A percentile compares a stretch with the other conserved stretches of the same genome.
These are phyloP conservation scores for Pantelozetes paolii DNA, from an alignment of 2,888 invertebrate genomes.

Conservation along the genomic window DNA sequence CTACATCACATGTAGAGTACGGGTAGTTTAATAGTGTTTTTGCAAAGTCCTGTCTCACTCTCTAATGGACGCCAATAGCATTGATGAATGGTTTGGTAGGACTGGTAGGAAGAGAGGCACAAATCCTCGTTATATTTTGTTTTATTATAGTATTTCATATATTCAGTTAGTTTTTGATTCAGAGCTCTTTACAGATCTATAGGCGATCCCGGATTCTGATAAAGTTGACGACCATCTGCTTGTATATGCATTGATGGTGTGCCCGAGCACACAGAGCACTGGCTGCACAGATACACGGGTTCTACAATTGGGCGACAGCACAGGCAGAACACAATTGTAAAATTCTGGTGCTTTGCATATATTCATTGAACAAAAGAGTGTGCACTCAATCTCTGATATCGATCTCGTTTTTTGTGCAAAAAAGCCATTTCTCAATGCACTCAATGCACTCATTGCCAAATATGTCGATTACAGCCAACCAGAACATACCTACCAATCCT, in stretches of 20 bases:
- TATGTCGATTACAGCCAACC: conserved; percentile 21
- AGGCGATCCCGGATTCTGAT: conserved; percentile 32
- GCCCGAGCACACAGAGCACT: neutral
- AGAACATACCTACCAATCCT: conserved; percentile 13
- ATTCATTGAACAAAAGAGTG: conserved; percentile 20
- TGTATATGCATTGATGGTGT: conserved; percentile 23
- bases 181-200: conserved; percentile 43
- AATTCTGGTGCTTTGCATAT: conserved; percentile 8
- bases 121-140: neutral
- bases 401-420: conserved; percentile 5
- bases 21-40: neutral
- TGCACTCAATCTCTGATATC: conserved; percentile 30
- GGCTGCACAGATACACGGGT: neutral
- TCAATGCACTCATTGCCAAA: conserved; percentile 17
- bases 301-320: conserved; percentile 20
- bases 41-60: neutral
- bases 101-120: neutral
- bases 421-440: conserved; percentile 27
- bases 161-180: neutral
- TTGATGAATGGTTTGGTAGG: neutral
- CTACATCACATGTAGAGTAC: too few relatives aligned
- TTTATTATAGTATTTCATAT: conserved; percentile 8
- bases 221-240: conserved; percentile 33
- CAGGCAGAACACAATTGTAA: neutral
- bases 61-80: conserved; percentile 13